Base-by-base conservation (phyloP, 2,113 vertebrate species). In the Eulemur macaco region DNA sequence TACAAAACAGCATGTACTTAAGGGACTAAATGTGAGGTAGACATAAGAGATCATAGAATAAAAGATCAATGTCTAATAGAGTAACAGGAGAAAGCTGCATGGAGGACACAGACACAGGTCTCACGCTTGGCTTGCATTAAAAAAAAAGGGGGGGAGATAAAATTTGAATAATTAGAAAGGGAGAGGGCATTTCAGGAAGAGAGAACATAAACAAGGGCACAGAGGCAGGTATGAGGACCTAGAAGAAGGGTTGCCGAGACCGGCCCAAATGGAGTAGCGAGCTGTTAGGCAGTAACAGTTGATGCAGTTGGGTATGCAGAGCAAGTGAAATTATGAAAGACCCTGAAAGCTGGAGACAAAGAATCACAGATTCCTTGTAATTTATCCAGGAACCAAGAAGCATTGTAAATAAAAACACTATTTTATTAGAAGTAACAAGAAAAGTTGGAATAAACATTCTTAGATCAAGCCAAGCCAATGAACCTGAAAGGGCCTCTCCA, bases 361-460 rank as follows among this genome's bases (percentile, higher is more conserved):
- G 47, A 93, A 86, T 84, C 13, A 90, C 39, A 95, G 66, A 85
- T 21, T 81, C 50, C 64, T 3, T 92, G 8, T 78, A 90, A 91
- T 88, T 73, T 83, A 96, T 85, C 85, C 60, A 92, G 66, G 56
- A 96, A 92, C n/a, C 73, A 9, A 71, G 18, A 85, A 86, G 50
- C 50, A 88, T 68, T 85, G 29, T 52, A 95, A 91, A 52, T 54
- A 89, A 94, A 94, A 86, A 94, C 14, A 78, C 6, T 27, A 37
- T 80, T 92, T 95, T 86, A 91, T 86, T 76, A 91, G 37, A 97
- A 90, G 64, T 81, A 95, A 93, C 66, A 25, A 31, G 17, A 74
- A n/a, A 93, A 93, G 34, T 23, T 29, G 1, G 54, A 90, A 90
- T 66, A 95, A 82, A 85, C 11, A 42, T 94, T 93, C 82, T 94